These are phyloP conservation scores for Sander vitreus DNA, from an alignment of 2,113 vertebrate species.

Conservation along the genomic window DNA sequence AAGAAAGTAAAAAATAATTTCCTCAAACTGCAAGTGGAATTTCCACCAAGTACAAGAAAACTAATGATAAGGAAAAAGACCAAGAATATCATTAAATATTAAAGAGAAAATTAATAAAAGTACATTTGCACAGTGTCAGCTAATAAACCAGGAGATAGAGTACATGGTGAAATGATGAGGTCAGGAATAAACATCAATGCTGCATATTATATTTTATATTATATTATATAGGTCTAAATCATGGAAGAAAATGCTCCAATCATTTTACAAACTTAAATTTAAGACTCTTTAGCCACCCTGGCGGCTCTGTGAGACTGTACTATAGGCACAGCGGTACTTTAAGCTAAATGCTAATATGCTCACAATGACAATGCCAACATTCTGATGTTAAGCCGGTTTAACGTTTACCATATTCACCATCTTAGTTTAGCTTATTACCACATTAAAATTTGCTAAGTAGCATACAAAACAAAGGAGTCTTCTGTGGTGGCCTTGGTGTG, in stretches of 20 bases:
- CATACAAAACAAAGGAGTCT: conserved; percentile 2
- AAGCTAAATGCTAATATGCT: not conserved
- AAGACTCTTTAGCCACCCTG: not conserved
- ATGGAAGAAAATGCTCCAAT: not conserved
- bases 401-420: not conserved
- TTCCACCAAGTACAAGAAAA: conserved; percentile 1
- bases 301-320: not conserved
- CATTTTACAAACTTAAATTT: not conserved
- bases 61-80: conserved; percentile 17
- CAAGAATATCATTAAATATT: not conserved
- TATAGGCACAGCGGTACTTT: not conserved
- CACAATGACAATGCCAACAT: not conserved
- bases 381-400: not conserved
- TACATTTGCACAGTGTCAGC: not conserved
- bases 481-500: conserved; percentile 53
- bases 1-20: not conserved
- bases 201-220: not conserved
- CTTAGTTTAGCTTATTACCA: not conserved
- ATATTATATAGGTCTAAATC: not conserved
- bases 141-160: not conserved
- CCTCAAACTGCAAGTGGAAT: not conserved
- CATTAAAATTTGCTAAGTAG: not conserved
- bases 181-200: not conserved
- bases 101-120: conserved; percentile 1
- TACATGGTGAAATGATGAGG: not conserved